Evolutionary conservation across 2,888 invertebrate species (phyloP).

Genomic region (Thyatira batis): DNA sequence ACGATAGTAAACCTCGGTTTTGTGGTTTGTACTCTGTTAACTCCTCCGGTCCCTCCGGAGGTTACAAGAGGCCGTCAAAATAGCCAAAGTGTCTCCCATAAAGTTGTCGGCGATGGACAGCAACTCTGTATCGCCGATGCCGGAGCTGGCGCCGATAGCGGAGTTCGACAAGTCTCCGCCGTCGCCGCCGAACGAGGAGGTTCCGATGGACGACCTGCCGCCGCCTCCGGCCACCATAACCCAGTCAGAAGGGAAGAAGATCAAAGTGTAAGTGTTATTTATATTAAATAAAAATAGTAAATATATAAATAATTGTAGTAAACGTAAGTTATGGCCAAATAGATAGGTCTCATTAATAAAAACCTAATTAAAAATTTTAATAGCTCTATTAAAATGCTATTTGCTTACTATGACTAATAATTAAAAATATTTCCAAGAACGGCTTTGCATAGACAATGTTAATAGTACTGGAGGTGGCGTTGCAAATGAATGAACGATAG

Average conservation of each 20-base stretch:
- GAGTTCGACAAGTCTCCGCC: slow-evolving; percentile 88
- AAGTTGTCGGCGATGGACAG: slow-evolving; percentile 85
- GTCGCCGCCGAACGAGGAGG: slow-evolving; percentile 83
- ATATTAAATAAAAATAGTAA: too few relatives aligned
- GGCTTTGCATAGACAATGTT: neutral
- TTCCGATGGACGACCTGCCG: slow-evolving; percentile 85
- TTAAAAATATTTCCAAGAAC: neutral
- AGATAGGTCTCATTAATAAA: too few relatives aligned
- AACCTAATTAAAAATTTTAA: too few relatives aligned
- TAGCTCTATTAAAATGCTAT: neutral
- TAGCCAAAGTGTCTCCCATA: slow-evolving; percentile 81
- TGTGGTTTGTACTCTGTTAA: slow-evolving; percentile 16
- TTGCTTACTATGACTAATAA: too few relatives aligned
- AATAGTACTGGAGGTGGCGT: too few relatives aligned
- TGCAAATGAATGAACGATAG: too few relatives aligned
- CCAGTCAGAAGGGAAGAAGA: slow-evolving; percentile 81
- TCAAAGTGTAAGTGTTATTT: slow-evolving; percentile 78
- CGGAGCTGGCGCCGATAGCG: slow-evolving; percentile 86
- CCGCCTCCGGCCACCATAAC: slow-evolving; percentile 84
- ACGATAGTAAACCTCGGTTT: slow-evolving; percentile 12
- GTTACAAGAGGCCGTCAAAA: slow-evolving; percentile 48
- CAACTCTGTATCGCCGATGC: slow-evolving; percentile 87
- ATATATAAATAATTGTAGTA: too few relatives aligned
- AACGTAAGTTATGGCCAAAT: too few relatives aligned
- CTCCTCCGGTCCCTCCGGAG: slow-evolving; percentile 65